phyloP scores from a whole-genome alignment of 1,140 invertebrate genomes.

The Caerostris extrusa region DNA sequence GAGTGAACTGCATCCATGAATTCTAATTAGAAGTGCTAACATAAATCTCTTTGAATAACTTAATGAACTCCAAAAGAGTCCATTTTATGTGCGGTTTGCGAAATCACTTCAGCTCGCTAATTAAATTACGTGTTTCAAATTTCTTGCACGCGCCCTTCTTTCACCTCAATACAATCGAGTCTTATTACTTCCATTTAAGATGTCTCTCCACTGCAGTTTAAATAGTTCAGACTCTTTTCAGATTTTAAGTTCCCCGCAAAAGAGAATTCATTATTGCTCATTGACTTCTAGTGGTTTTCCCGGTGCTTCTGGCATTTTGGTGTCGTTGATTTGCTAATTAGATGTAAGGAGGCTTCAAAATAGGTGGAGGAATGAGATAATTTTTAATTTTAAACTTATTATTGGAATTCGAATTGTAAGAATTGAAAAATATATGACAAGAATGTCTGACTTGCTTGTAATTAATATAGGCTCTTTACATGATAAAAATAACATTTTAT shows the following conservation, averaged over 20 bases:
- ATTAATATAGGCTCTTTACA: too few species aligned
- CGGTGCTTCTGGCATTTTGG: too few species aligned
- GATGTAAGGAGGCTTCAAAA: too few species aligned
- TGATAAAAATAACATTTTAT: too few species aligned
- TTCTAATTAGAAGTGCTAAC: neutral
- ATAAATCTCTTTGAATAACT: neutral
- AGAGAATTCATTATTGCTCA: neutral
- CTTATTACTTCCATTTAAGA: neutral
- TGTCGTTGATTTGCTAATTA: too few species aligned
- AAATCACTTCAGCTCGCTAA: neutral
- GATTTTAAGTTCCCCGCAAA: neutral
- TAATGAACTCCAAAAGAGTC: neutral
- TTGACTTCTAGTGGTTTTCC: neutral
- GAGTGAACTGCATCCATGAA: neutral
- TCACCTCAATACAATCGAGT: neutral
- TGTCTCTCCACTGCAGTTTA: neutral
- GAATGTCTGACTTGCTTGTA: too few species aligned
- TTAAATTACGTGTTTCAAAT: neutral
- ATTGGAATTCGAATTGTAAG: too few species aligned
- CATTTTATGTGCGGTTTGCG: neutral
- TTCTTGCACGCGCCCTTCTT: neutral
- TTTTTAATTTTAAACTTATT: too few species aligned
- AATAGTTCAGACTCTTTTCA: neutral
- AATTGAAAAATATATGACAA: too few species aligned
- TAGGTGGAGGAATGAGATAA: too few species aligned